Evolutionary conservation across 2,888 invertebrate species (phyloP), one percentile per base, ranked within the genome.

Genomic region (Torymus tubicola): DNA sequence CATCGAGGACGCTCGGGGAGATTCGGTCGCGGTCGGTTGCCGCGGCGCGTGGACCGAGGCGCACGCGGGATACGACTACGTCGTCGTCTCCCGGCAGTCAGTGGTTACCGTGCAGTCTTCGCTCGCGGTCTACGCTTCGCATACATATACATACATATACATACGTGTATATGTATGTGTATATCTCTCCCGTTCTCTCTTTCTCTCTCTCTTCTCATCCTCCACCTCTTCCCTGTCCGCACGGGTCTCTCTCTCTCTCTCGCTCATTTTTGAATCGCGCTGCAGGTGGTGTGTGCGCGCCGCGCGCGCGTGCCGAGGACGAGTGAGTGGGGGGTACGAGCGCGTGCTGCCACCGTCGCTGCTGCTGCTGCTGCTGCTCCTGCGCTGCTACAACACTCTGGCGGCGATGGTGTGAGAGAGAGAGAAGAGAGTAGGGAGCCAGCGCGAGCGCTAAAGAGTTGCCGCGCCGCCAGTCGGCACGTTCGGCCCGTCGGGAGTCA

Each of bases 11-110:
- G 52, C 69, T 87, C 88, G 88, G 83, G 0, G 0, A 4, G 58
- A 5, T 79, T 85, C 88, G 88, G 86, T 58, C 82, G 82, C 78
- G 77, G 78, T 88, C 87, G 85, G 84, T 78, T 85, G 84, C 84
- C 68, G 58, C 63, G 42, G 14, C 85, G 85, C 86, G 88, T 86
- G 87, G 86, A 86, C 86, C 86, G 85, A 86, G 86, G 5, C 57
- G 24, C 80, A 76, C 73, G 80, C 80, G 78, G 77, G 78, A 71
- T 77, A 80, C 75, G 74, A 31, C 31, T 31, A 31, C 31, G 31
- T 31, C 31, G 31, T 31, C 31, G 31, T 31, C 75, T 70, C 73
- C 50, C 13, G 68, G 73, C 61, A 76, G 82, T 65, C 74, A 78
- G 74, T 81, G 78, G 60, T 77, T 50, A 61, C 74, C 78, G 81